Evolutionary conservation across 2,797 vertebrate genomes (phyloP), one percentile per base, ranked within the genome.

Genomic region (Chiroxiphia lanceolata): DNA sequence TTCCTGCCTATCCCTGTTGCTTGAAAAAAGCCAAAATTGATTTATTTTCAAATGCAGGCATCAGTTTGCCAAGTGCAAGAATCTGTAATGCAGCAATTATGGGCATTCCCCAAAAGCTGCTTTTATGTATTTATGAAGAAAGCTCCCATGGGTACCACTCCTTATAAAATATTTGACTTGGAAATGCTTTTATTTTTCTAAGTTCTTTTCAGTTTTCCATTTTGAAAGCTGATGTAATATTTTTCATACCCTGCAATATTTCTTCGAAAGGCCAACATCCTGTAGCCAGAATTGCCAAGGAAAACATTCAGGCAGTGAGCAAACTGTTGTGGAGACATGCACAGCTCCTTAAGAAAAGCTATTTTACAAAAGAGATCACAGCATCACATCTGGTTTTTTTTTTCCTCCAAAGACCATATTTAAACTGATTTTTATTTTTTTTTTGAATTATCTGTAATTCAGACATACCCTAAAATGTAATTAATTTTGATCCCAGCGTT

Each of bases 91-190:
- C 38, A 78, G 89, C 76, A 91, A 96, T 91, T 95, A 96, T 17
- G 65, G 90, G 93, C 93, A 95, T 94, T 95, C 63, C 88, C 90
- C 83, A 89, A 94, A 95, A 95, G 83, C 86, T 90, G 83, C 64
- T 33, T 90, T 97, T 94, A 95, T 89, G 67, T 80, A 93, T 92
- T 96, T 95, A 91, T 93, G 89, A 89, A 85, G 83, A 89, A 90
- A 84, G 44, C 48, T 95, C 93, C 90, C 81, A 5, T 6, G 89
- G 83, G 92, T 69, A 94, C 54, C 45, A n/a, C 34, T 89, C 82
- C 88, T 34, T 84, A 79, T 93, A 31, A 94, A 93, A 94, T 92
- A 90, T 94, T 95, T 94, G 78, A 89, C 81, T 93, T 95, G 86
- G 83, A 93, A 93, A 94, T 84, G 68, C 63, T 92, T 94, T 93